Evolutionary conservation across 2,888 invertebrate genomes (phyloP).

Genomic region (Drosophila colorata): DNA sequence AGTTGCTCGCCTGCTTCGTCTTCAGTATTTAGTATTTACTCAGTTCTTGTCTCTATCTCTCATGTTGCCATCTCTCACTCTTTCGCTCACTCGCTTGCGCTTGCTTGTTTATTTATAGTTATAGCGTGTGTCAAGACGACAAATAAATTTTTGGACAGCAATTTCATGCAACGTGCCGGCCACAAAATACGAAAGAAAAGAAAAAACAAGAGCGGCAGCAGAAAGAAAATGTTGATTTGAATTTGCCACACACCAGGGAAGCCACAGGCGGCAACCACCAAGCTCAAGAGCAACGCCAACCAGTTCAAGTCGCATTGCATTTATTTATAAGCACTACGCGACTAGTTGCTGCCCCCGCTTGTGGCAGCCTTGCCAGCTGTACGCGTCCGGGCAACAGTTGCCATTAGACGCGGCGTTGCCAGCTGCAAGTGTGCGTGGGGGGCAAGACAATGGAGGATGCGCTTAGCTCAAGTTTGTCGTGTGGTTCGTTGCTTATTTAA

Average conservation of each 20-base stretch:
- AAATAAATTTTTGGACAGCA: conserved; percentile 63
- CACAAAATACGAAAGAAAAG: conserved; percentile 22
- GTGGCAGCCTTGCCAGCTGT: conserved; percentile 34
- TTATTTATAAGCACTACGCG: conserved; percentile 37
- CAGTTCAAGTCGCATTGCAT: conserved; percentile 45
- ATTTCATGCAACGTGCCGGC: conserved; percentile 60
- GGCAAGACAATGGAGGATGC: neutral
- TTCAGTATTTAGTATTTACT: neutral
- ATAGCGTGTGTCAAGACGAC: conserved; percentile 55
- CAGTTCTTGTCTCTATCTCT: neutral
- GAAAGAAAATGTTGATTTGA: conserved; percentile 46
- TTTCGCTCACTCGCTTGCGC: neutral
- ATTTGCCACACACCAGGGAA: conserved; percentile 32
- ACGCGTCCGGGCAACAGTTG: conserved; percentile 17
- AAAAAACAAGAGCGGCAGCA: conserved; percentile 3
- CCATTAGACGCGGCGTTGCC: conserved; percentile 15
- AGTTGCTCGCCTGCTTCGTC: conserved; percentile 32
- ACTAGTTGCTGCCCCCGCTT: conserved; percentile 2
- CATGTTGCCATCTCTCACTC: neutral
- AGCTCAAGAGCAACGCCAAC: conserved; percentile 30
- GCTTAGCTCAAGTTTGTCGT: neutral
- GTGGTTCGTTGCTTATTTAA: neutral
- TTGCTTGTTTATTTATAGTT: conserved; percentile 60
- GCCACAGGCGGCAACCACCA: conserved; percentile 4
- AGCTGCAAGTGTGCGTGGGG: conserved; percentile 5